Evolutionary conservation across 2,113 vertebrate genomes (phyloP), one percentile per base, ranked within the genome.

Genomic region (Tonatia bakeri): DNA sequence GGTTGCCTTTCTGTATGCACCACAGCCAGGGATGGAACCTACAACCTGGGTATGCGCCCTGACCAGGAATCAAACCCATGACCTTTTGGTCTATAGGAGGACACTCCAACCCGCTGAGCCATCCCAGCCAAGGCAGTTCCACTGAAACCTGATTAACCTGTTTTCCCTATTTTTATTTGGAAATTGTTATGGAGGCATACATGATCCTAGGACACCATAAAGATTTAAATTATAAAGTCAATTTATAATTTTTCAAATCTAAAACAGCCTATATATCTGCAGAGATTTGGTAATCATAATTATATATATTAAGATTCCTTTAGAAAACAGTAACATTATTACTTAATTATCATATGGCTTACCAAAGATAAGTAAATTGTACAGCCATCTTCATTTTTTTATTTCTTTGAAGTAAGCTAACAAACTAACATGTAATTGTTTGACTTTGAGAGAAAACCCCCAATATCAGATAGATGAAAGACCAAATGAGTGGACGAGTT

Each of bases 151-250:
- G 26, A 54, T 89, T 65, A 88, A 59, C 70, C 54, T 85, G n/a
- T 28, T 94, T 93, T 95, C n/a, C 22, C 52, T 86, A 91, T 94
- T 86, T 28, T 76, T 72, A 33, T 67, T 93, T 89, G 59, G 67
- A 85, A 91, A 82, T 73, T 70, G 8, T 79, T 90, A 13, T 94
- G 54, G 64, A 94, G 36, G 20, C 24, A 43, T 54, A 33, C 54
- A 67, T 94, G 70, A 77, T 91, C 80, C 76, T 94, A 47, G 73
- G 33, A 86, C 16, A 94, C 69, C 31, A 89, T 64, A 43, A 91
- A 69, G 38, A 54, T 73, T 91, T 81, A 86, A 96, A 86, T 85
- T 20, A 86, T 89, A 50, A 85, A 86, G 26, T 91, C 47, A 67
- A 0, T 31, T 33, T 91, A 87, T 97, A 69, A 43, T 76, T 82